Evolutionary conservation across 2,113 vertebrate species (phyloP).

Genomic region (Pheucticus melanocephalus): DNA sequence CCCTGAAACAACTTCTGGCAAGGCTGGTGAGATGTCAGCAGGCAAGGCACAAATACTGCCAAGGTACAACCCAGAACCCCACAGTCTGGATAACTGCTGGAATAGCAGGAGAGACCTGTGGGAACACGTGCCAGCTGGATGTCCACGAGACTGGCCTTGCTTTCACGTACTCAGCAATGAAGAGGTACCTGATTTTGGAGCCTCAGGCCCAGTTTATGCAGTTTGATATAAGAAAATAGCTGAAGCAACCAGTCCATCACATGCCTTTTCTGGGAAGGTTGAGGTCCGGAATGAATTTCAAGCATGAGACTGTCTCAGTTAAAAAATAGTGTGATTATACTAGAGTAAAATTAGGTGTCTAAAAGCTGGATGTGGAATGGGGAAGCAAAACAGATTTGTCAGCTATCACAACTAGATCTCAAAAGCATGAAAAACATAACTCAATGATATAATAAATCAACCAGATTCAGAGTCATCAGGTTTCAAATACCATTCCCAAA

Average conservation of each 20-base stretch:
- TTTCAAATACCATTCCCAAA: not conserved
- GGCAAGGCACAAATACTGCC: not conserved
- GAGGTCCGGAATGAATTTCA: not conserved
- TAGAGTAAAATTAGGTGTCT: not conserved
- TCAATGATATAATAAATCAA: not conserved
- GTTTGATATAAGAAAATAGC: not conserved
- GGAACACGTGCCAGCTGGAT: not conserved
- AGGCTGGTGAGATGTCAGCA: not conserved
- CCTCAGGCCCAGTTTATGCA: not conserved
- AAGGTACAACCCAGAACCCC: not conserved
- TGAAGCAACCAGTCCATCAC: not conserved
- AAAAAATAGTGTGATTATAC: not conserved
- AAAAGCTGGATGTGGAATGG: not conserved
- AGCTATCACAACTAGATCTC: not conserved
- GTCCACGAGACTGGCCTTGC: not conserved
- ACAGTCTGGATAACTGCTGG: not conserved
- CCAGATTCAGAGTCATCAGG: not conserved
- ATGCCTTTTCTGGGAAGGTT: not conserved
- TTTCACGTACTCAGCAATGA: rapidly evolving
- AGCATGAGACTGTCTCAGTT: not conserved
- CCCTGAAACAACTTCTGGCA: not conserved
- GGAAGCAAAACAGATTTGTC: not conserved
- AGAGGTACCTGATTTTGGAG: not conserved
- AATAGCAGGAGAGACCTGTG: not conserved
- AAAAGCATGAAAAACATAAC: not conserved